Conservation (phyloP, 2,797 vertebrate genomes). For the Mormyrops boulengeri region DNA sequence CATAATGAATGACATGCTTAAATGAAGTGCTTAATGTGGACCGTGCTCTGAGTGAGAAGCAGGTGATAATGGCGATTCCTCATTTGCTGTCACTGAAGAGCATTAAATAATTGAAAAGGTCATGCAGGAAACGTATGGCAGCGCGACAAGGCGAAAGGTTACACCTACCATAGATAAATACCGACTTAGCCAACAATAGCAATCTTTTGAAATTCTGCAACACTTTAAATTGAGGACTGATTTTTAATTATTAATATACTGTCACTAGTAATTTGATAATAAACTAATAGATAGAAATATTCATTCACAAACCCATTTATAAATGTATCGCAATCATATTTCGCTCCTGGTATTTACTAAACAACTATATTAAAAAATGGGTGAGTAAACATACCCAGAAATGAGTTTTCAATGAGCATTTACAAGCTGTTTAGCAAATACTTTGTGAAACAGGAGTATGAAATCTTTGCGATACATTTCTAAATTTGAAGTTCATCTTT, state of each 20-base stretch:
- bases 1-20: neutral
- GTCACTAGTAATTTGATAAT: neutral
- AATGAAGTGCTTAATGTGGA: neutral
- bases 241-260: neutral
- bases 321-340: neutral
- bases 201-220: neutral
- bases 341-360: neutral
- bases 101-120: conserved; percentile 3
- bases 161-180: neutral
- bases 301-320: neutral
- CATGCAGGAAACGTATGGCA: neutral
- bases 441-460: neutral
- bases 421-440: neutral
- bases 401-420: neutral
- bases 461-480: neutral
- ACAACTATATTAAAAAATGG: neutral
- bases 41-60: neutral
- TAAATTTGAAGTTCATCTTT: neutral
- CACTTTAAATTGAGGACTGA: neutral
- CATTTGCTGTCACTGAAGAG: neutral
- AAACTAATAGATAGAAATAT: neutral
- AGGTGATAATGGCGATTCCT: neutral
- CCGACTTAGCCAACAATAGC: neutral
- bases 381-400: neutral
- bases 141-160: neutral